Evolutionary conservation across 2,888 invertebrate genomes (phyloP).

Genomic region (Steinernema carpocapsae): DNA sequence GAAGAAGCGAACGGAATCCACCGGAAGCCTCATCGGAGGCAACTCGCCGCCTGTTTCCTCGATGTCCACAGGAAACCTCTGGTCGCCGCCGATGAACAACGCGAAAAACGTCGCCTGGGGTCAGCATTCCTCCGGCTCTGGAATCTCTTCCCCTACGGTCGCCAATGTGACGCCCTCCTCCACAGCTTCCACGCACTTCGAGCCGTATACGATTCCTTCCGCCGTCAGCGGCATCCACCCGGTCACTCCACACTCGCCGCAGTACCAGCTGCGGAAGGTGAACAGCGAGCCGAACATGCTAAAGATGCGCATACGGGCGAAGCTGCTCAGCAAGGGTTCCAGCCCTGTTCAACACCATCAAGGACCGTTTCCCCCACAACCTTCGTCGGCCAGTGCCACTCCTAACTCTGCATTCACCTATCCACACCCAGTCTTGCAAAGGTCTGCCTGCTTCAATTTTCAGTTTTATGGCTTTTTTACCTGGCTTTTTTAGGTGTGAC

Average conservation of each 20-base stretch:
- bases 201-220: constrained; percentile 34
- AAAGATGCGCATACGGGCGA: constrained; percentile 67
- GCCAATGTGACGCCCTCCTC: constrained; percentile 40
- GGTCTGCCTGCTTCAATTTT: constrained; percentile 34
- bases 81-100: constrained; percentile 6
- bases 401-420: constrained; percentile 10
- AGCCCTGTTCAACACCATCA: constrained; percentile 43
- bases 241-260: constrained; percentile 36
- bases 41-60: constrained; percentile 33
- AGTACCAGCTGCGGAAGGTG: constrained; percentile 62
- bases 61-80: constrained; percentile 17
- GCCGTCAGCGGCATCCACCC: constrained; percentile 31
- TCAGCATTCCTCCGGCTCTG: constrained; percentile 5
- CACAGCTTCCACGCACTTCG: constrained; percentile 25
- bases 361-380: background rate
- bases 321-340: constrained; percentile 63
- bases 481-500: constrained; percentile 41
- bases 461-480: background rate
- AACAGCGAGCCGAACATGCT: constrained; percentile 67
- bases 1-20: constrained; percentile 47
- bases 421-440: constrained; percentile 35
- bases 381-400: background rate
- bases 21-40: constrained; percentile 24
- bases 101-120: constrained; percentile 1
- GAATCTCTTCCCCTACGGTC: constrained; percentile 26